Base-by-base conservation (phyloP, 2,888 invertebrate species). In the Machimus rusticus region DNA sequence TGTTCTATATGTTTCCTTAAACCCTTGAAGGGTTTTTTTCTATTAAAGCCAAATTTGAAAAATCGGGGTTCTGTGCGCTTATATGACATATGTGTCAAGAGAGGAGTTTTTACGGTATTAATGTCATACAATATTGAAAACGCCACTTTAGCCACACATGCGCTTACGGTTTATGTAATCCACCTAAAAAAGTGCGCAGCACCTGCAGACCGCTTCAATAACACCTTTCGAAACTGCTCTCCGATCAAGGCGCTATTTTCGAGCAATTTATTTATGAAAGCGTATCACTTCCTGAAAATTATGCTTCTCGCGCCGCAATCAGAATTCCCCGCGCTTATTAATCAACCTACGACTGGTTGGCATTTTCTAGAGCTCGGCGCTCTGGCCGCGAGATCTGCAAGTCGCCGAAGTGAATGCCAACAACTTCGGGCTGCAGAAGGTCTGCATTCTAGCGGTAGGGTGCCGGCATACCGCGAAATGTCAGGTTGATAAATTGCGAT, bases 231-330 rank as follows among this genome's bases (percentile, higher is more conserved):
- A 66, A 66, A 66, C 28, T 23, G 28, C 66, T 28, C 5, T n/a
- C 5, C 51, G 66, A 66, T 66, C 66, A 66, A 66, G 66, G 66
- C 12, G 66, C 12, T 28, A 28, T 66, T 66, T 66, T 66, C 66
- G 66, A 23, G 23, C 66, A 66, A 28, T 81, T 82, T 55, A 82
- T 66, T 82, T 82, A 82, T 82, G 66, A 34, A 82, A 66, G 82
- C 82, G 57, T 82, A 66, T 82, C 57, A 82, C 82, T 82, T 82
- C 82, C 82, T 82, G 81, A 55, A 81, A 81, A 43, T 37, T 77
- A 79, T 79, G 79, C 79, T 51, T 43, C 79, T 78, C 46, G 78
- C 23, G 39, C 37, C 14, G 28, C 79, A 51, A 51, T 28, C 51
- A 79, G 79, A 79, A 79, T 79, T 79, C 28, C 51, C 51, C 28